These are phyloP conservation scores for Caenorhabditis elegans DNA, from an alignment of 1,140 invertebrate genomes.

Conservation along the genomic window DNA sequence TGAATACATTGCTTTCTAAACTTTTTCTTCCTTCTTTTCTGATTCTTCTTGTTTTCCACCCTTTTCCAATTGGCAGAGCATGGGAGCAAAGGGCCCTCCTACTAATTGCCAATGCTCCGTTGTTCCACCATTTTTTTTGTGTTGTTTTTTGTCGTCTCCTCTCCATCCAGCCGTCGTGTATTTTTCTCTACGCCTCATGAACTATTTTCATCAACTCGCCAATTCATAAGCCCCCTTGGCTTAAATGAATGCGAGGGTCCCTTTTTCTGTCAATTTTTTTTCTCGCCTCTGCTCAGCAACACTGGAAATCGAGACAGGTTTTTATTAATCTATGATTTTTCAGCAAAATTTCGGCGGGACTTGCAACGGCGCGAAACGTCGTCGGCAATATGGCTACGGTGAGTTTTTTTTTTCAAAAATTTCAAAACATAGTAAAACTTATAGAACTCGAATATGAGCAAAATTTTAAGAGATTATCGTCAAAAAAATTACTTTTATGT, in stretches of 20 bases:
- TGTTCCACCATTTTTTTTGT: not conserved
- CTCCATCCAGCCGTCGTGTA: not conserved
- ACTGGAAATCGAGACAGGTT: not conserved
- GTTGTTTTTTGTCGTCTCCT: not conserved
- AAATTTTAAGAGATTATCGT: too few relatives aligned
- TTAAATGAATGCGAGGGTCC: conserved; percentile 21
- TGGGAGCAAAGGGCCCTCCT: not conserved
- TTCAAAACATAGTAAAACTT: too few relatives aligned
- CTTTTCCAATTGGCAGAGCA: too few relatives aligned
- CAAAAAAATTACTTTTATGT: too few relatives aligned
- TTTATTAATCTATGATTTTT: not conserved
- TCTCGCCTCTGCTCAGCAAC: not conserved
- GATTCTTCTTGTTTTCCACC: not conserved
- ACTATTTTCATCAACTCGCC: conserved; percentile 2
- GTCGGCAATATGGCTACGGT: conserved; percentile 22
- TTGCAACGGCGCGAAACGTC: conserved; percentile 23
- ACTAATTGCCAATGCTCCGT: conserved; percentile 8
- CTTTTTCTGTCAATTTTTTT: not conserved
- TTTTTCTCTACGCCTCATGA: not conserved
- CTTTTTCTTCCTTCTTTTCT: not conserved
- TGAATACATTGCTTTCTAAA: conserved; percentile 2
- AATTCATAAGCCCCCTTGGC: not conserved
- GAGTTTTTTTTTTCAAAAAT: not conserved
- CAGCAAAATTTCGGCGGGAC: conserved; percentile 32
- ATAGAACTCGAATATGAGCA: too few relatives aligned